These are phyloP conservation scores for Papilio xuthus DNA, from an alignment of 1,140 invertebrate genomes.

Conservation along the genomic window DNA sequence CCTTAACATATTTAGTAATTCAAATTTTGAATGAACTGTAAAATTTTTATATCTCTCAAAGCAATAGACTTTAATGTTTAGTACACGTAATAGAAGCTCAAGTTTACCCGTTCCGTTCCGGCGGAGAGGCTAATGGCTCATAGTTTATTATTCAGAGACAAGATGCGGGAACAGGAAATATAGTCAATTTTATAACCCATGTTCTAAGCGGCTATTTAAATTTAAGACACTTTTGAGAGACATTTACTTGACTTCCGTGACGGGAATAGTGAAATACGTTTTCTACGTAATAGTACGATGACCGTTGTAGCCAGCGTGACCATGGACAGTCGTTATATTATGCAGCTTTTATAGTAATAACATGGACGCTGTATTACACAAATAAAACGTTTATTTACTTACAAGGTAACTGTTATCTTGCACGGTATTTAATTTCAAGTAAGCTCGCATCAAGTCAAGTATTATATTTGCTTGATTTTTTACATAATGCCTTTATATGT, in stretches of 20 bases:
- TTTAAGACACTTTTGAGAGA: constrained; percentile 35
- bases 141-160: constrained; percentile 46
- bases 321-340: not conserved
- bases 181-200: constrained; percentile 48
- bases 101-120: constrained; percentile 50
- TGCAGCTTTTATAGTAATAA: not conserved
- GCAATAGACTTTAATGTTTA: constrained; percentile 20
- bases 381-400: not conserved
- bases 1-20: not conserved
- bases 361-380: not conserved
- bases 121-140: constrained; percentile 49
- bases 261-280: constrained; percentile 29
- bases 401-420: not conserved
- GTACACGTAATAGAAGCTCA: constrained; percentile 33
- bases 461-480: not conserved
- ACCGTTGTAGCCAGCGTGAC: not conserved
- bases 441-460: not conserved
- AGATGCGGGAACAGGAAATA: constrained; percentile 54
- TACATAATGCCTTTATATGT: not conserved
- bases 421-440: not conserved
- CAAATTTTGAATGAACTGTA: not conserved
- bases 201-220: constrained; percentile 42
- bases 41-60: not conserved
- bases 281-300: constrained; percentile 25
- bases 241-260: constrained; percentile 27